phyloP scores from a whole-genome alignment of 2,888 invertebrate genomes.

The Synanthedon vespiformis region DNA sequence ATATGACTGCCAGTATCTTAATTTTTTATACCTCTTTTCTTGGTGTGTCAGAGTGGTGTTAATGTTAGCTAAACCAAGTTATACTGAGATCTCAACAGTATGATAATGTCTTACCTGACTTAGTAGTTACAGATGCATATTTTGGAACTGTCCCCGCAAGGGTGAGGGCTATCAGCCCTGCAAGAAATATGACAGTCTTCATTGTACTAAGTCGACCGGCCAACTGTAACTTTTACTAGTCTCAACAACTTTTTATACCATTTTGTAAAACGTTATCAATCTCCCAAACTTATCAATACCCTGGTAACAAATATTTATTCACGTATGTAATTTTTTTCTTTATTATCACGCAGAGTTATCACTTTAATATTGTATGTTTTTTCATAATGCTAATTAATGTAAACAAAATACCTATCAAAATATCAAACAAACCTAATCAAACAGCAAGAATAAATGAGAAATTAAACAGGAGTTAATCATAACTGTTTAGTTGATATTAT shows the following conservation, averaged over 20 bases:
- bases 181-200: constrained; percentile 60
- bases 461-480: too few relatives aligned
- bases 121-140: constrained; percentile 18
- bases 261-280: neutral
- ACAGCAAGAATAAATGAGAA: neutral
- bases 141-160: constrained; percentile 29
- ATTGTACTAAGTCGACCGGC: constrained; percentile 35
- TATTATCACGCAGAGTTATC: neutral
- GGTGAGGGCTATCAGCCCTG: constrained; percentile 46
- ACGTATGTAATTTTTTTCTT: neutral
- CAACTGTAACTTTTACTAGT: constrained; percentile 31
- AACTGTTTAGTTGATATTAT: too few relatives aligned
- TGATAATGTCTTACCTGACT: constrained; percentile 2
- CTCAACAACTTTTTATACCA: constrained; percentile 15
- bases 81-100: too few relatives aligned
- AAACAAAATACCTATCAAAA: neutral
- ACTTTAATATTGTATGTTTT: neutral
- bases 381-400: neutral
- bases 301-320: neutral
- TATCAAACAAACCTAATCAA: neutral
- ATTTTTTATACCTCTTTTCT: too few relatives aligned
- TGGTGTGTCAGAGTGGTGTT: too few relatives aligned
- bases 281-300: neutral
- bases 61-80: too few relatives aligned
- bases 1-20: too few relatives aligned